phyloP scores from a whole-genome alignment of 2,797 vertebrate species.

The Spea hammondii region DNA sequence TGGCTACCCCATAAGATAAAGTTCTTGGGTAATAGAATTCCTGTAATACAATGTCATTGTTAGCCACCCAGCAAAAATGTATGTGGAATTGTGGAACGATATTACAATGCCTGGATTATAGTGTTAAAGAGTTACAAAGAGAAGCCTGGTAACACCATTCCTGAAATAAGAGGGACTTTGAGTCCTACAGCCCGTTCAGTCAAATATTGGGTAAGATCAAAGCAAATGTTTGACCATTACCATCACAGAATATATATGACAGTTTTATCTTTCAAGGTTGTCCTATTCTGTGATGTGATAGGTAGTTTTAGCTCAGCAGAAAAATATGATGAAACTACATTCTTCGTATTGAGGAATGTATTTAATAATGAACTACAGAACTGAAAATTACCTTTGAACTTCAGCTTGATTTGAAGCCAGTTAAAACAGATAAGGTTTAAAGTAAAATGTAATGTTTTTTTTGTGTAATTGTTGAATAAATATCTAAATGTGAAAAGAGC shows the following conservation, averaged over 20 bases:
- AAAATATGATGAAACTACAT: conserved; percentile 27
- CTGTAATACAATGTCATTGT: conserved; percentile 38
- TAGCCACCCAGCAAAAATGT: conserved; percentile 35
- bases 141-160: conserved; percentile 23
- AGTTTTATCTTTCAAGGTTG: too few relatives aligned
- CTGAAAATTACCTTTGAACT: conserved; percentile 21
- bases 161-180: neutral
- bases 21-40: neutral
- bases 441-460: neutral
- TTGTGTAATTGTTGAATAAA: neutral
- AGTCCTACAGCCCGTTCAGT: too few relatives aligned
- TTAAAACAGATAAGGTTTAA: neutral
- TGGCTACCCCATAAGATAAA: neutral
- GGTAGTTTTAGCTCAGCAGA: neutral
- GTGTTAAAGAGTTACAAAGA: conserved; percentile 18
- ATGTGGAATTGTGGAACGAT: conserved; percentile 43
- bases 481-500: neutral
- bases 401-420: neutral
- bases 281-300: too few relatives aligned
- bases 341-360: neutral
- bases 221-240: too few relatives aligned
- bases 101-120: conserved; percentile 36
- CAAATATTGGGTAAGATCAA: too few relatives aligned
- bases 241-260: too few relatives aligned
- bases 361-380: conserved; percentile 30